phyloP scores from a whole-genome alignment of 23 tunicate genomes.

The Styela plicata region DNA sequence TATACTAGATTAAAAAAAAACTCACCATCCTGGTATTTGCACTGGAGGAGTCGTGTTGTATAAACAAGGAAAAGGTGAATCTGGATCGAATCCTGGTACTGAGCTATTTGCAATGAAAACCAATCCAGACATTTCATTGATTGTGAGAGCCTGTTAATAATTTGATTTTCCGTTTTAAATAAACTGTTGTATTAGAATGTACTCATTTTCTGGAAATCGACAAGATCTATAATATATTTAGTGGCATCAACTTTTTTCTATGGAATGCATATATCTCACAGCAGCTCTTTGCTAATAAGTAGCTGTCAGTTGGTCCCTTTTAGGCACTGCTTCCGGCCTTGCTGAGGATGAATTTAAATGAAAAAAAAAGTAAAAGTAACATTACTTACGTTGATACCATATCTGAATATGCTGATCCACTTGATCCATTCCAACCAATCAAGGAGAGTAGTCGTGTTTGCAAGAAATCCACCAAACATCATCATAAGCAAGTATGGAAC shows the following conservation, averaged over 20 bases:
- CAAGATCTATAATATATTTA: not conserved
- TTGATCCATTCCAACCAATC: constrained; percentile 94
- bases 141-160: constrained; percentile 61
- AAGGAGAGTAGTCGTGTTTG: constrained; percentile 55
- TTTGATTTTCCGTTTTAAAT: not conserved
- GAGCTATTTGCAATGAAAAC: constrained; percentile 65
- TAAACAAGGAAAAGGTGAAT: constrained; percentile 50
- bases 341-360: too few species aligned
- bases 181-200: not conserved
- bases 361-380: not conserved
- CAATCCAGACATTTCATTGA: constrained; percentile 87
- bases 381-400: constrained; percentile 79
- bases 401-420: constrained; percentile 80
- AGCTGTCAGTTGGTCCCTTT: too few species aligned
- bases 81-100: constrained; percentile 53
- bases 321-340: too few species aligned
- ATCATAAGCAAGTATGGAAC: constrained; percentile 84
- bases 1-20: too few species aligned
- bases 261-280: too few species aligned
- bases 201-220: not conserved
- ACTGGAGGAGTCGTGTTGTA: constrained; percentile 37
- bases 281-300: too few species aligned
- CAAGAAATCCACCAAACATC: constrained; percentile 91
- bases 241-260: too few species aligned
- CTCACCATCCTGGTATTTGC: constrained; percentile 65